Conservation (phyloP, 2,113 vertebrate species). For the Sminthopsis crassicaudata region DNA sequence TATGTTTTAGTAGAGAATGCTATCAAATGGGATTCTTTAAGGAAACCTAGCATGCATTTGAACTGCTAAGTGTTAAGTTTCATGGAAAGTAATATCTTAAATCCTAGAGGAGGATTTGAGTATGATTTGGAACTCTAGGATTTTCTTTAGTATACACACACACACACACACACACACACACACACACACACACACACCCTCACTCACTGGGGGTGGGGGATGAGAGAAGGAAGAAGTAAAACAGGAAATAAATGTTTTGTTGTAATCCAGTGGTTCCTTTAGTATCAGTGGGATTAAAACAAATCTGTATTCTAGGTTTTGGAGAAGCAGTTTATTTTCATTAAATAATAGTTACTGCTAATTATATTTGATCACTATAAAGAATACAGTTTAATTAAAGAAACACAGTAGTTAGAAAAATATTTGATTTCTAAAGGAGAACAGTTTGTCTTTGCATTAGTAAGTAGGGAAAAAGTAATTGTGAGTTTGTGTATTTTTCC, state of each 20-base stretch:
- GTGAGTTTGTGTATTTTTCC: constrained; percentile 65
- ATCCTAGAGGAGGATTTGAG: constrained; percentile 47
- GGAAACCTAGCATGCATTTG: constrained; percentile 64
- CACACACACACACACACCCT: background rate
- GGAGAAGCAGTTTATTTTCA: constrained; percentile 84
- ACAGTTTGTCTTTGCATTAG: constrained; percentile 78
- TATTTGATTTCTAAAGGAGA: constrained; percentile 81
- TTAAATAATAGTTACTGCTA: constrained; percentile 84
- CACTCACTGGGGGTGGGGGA: constrained; percentile 3
- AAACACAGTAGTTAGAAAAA: constrained; percentile 76
- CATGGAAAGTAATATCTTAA: constrained; percentile 61
- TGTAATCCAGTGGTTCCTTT: constrained; percentile 56
- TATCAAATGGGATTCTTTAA: constrained; percentile 67
- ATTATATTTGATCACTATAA: constrained; percentile 84
- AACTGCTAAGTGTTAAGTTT: constrained; percentile 54
- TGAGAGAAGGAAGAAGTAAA: background rate
- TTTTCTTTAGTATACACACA: constrained; percentile 46
- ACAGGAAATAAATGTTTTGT: constrained; percentile 44
- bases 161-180: background rate
- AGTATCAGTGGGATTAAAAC: constrained; percentile 72
- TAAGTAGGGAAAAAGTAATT: constrained; percentile 65
- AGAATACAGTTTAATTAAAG: constrained; percentile 86
- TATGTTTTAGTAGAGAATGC: constrained; percentile 56
- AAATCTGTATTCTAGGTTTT: constrained; percentile 77
- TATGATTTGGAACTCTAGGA: constrained; percentile 38